These are phyloP conservation scores for Dinoponera quadriceps DNA, from an alignment of 1,140 invertebrate species.

Conservation along the genomic window DNA sequence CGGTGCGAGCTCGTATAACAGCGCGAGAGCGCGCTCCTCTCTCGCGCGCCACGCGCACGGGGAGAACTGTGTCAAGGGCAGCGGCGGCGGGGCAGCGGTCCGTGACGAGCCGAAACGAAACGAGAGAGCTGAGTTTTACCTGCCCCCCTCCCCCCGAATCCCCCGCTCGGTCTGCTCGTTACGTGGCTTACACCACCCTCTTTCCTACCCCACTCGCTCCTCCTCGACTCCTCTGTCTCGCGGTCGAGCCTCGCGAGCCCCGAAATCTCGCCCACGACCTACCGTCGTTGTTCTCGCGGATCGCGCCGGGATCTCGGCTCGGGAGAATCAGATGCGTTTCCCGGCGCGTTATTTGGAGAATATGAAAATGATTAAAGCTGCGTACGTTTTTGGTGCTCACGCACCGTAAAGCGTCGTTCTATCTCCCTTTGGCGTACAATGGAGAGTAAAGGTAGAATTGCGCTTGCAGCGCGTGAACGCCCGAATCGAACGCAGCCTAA, in stretches of 20 bases:
- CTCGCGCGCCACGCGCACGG: slow-evolving; percentile 58
- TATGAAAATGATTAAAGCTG: no score
- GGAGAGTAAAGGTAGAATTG: no score
- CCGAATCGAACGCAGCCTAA: no score
- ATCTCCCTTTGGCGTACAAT: no score
- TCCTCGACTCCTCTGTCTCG: not conserved
- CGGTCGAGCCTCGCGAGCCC: slow-evolving; percentile 12
- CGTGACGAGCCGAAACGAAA: slow-evolving; percentile 81
- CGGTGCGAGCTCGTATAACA: slow-evolving; percentile 60
- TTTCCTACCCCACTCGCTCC: not conserved
- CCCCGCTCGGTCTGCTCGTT: slow-evolving; percentile 4
- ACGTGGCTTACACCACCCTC: no score
- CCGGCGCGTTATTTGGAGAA: no score
- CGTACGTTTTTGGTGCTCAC: no score
- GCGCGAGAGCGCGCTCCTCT: slow-evolving; percentile 65
- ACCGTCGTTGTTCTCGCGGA: slow-evolving; percentile 19
- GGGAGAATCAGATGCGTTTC: no score
- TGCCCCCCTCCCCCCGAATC: slow-evolving; percentile 52
- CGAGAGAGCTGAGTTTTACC: slow-evolving; percentile 77
- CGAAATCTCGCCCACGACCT: not conserved
- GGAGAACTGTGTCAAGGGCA: slow-evolving; percentile 84
- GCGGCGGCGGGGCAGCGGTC: slow-evolving; percentile 78
- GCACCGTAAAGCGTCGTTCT: no score
- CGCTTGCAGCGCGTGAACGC: no score
- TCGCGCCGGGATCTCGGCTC: slow-evolving; percentile 32